Evolutionary conservation across 1,140 invertebrate species (phyloP), one percentile per base, ranked within the genome.

Genomic region (Limonius californicus): DNA sequence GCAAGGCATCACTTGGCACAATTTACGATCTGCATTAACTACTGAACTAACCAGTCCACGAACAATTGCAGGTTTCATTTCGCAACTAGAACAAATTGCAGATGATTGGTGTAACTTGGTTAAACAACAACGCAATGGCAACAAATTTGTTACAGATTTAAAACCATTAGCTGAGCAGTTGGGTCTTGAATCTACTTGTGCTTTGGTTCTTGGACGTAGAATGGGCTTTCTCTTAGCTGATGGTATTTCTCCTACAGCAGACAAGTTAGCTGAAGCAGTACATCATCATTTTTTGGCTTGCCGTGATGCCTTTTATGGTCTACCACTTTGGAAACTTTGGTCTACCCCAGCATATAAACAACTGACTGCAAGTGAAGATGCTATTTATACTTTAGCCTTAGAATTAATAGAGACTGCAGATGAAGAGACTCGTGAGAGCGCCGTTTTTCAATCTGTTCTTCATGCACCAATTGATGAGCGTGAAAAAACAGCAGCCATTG

Each of bases 401-500:
- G 87, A 91, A 70, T 79, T 92, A 71, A 85, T 92, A 62, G 85
- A 89, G 43, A 80, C 82, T 19, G 86, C 87, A 3, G 74, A 85
- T 21, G 84, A 86, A 35, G 80, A 85, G 57, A 86, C 86, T 21
- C 76, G 82, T 65, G 80, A 82, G 4, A 74, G 75, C 55, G 85
- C 87, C 66, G 87, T 92, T 27, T 90, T 91, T 69, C 82, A 87
- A 53, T 89, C 87, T 30, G 88, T 92, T 58, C 77, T 92, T 9
- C 80, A 84, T 12, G 85, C 88, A 32, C 82, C 83, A 62, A 75
- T 92, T 47, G 89, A 92, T 70, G 83, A 87, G 62, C 79, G 86
- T 21, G 91, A 94, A 72, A 92, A 92, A 74, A 91, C 89, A 72
- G 89, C 89, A 0, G 89, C 87, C 1, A 87, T 92, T 65, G 89